phyloP scores from a whole-genome alignment of 2,113 vertebrate species.

The Microtus montanus region DNA sequence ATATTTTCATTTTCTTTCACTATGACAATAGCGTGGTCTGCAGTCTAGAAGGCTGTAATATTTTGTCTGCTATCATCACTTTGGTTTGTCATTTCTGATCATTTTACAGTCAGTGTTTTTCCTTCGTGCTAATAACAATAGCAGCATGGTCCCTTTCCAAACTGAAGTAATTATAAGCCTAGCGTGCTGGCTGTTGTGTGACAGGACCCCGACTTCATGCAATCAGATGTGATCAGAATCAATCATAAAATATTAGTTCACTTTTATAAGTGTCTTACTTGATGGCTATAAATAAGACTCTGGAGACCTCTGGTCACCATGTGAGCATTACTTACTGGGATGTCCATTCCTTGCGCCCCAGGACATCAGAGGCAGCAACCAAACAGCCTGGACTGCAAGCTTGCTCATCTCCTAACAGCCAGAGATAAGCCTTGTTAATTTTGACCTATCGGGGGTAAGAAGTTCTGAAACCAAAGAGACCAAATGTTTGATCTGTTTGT shows the following conservation, averaged over 20 bases:
- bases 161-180: neutral
- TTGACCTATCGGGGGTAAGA: neutral
- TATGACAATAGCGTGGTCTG: neutral
- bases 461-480: neutral
- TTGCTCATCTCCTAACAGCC: neutral
- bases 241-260: neutral
- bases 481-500: slow-evolving; percentile 25
- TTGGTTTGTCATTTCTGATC: neutral
- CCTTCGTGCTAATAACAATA: slow-evolving; percentile 46
- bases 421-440: neutral
- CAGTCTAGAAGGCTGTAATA: neutral
- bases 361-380: neutral
- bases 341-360: neutral
- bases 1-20: neutral
- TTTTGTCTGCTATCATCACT: slow-evolving; percentile 31
- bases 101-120: neutral
- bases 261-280: neutral
- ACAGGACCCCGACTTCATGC: neutral
- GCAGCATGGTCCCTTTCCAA: neutral
- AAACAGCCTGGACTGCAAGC: neutral
- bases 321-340: neutral
- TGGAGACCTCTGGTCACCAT: neutral
- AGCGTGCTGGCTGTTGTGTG: neutral
- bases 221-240: neutral
- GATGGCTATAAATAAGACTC: neutral